Percentiles rank a stretch among this genome's conserved stretches.
phyloP scores from a whole-genome alignment of 2,888 invertebrate species.

The Thysanoteuthis rhombus region DNA sequence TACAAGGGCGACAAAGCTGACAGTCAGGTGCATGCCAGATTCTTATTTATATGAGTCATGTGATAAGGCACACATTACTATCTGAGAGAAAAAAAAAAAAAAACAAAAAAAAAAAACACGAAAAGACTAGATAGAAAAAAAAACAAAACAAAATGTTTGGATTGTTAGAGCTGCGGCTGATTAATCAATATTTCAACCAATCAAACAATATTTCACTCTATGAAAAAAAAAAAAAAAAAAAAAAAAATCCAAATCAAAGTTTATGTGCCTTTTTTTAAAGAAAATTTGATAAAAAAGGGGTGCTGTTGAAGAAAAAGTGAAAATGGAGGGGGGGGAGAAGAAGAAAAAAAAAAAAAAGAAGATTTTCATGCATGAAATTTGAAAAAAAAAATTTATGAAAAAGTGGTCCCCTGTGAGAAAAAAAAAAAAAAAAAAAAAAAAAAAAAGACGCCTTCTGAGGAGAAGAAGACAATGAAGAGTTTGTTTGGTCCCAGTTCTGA shows the following conservation, averaged over 20 bases:
- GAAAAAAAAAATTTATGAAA: neutral
- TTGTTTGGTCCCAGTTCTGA: neutral
- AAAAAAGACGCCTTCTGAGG: too few relatives aligned
- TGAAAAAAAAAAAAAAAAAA: too few relatives aligned
- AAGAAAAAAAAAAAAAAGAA: too few relatives aligned
- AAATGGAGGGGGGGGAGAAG: too few relatives aligned
- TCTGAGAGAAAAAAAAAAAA: neutral
- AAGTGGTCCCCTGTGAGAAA: neutral
- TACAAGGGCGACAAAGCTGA: neutral
- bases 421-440: too few relatives aligned
- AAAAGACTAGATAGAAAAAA: neutral
- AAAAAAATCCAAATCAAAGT: too few relatives aligned
- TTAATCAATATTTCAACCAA: neutral
- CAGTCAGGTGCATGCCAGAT: neutral
- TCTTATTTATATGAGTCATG: neutral
- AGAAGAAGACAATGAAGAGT: neutral
- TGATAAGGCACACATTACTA: neutral
- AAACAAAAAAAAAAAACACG: neutral
- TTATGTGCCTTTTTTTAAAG: neutral
- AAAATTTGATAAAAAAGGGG: too few relatives aligned
- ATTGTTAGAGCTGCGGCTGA: neutral
- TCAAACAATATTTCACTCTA: neutral
- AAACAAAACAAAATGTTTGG: neutral
- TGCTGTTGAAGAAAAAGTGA: too few relatives aligned
- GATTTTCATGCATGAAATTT: too few relatives aligned